A percentile compares a stretch with the other conserved stretches of the same genome.
These are phyloP conservation scores for Brenthis daphne DNA, from an alignment of 2,888 invertebrate species.

Conservation along the genomic window DNA sequence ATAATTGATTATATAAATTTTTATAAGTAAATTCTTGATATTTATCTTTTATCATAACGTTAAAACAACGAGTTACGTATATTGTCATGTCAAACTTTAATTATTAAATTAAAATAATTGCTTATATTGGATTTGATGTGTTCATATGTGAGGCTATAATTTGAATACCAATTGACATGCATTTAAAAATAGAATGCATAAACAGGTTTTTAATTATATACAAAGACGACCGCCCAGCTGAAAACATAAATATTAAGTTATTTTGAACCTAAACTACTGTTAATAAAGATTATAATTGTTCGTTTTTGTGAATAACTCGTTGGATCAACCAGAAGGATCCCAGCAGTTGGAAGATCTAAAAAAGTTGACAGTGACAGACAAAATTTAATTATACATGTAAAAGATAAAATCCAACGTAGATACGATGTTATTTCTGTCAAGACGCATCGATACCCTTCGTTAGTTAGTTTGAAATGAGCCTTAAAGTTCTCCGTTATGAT, in stretches of 20 bases:
- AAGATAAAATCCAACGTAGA: conserved; percentile 8
- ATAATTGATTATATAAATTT: too few relatives aligned
- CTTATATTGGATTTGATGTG: conserved; percentile 13
- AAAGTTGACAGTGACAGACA: conserved; percentile 19
- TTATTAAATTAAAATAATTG: conserved; percentile 9
- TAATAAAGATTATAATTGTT: conserved; percentile 8
- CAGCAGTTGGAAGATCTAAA: conserved; percentile 1
- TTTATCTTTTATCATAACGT: too few relatives aligned
- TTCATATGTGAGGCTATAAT: conserved; percentile 6
- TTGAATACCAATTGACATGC: conserved; percentile 15
- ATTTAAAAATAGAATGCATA: conserved; percentile 14
- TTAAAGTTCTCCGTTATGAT: conserved; percentile 12
- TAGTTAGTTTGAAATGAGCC: conserved; percentile 17
- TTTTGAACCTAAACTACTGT: conserved; percentile 4
- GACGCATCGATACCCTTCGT: conserved; percentile 17
- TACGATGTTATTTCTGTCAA: conserved; percentile 10
- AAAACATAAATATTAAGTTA: background rate
- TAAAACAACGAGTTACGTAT: background rate
- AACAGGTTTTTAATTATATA: conserved; percentile 21
- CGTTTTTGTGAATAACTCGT: background rate
- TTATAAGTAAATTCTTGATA: too few relatives aligned
- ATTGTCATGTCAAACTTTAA: conserved; percentile 12
- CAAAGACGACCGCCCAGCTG: conserved; percentile 16
- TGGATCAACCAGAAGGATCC: background rate
- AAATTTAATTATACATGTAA: conserved; percentile 19